Percentiles rank a stretch among this genome's conserved stretches.
Conservation (phyloP, 2,113 vertebrate genomes). For the Periophthalmodon schlosseri region DNA sequence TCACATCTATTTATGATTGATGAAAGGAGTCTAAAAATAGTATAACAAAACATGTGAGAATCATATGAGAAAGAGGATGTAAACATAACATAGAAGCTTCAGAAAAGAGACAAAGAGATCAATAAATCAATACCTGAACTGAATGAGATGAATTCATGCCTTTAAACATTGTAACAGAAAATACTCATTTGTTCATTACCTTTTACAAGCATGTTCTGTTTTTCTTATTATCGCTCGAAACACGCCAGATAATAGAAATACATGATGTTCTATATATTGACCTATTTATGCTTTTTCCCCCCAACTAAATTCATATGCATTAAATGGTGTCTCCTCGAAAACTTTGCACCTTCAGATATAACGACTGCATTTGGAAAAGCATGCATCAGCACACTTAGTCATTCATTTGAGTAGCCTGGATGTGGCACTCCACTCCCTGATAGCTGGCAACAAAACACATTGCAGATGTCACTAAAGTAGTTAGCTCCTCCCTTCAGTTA, state of each 20-base stretch:
- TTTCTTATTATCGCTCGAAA: not conserved
- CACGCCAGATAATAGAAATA: not conserved
- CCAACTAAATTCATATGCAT: not conserved
- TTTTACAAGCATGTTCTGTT: not conserved
- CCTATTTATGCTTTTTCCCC: not conserved
- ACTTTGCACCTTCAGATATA: not conserved
- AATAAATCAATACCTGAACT: not conserved
- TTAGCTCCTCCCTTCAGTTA: no score
- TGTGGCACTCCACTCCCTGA: slow-evolving; percentile 10
- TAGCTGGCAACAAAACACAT: slow-evolving; percentile 50
- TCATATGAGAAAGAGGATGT: slow-evolving; percentile 27
- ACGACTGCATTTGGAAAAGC: slow-evolving; percentile 3
- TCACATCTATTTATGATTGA: slow-evolving; percentile 71
- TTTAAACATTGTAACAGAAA: not conserved
- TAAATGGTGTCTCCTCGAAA: not conserved
- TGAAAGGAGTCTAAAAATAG: slow-evolving; percentile 72
- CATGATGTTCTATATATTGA: not conserved
- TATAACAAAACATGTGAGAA: slow-evolving; percentile 55
- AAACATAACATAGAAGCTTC: slow-evolving; percentile 49
- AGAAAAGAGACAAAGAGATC: slow-evolving; percentile 10
- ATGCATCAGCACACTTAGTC: slow-evolving; percentile 18
- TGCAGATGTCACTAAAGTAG: slow-evolving; percentile 42
- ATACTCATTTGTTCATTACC: not conserved
- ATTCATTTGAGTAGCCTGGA: slow-evolving; percentile 14
- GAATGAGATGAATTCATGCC: not conserved